A percentile compares a stretch with the other conserved stretches of the same genome.
Evolutionary conservation across 2,797 vertebrate genomes (phyloP).

Genomic region (Dryobates pubescens): DNA sequence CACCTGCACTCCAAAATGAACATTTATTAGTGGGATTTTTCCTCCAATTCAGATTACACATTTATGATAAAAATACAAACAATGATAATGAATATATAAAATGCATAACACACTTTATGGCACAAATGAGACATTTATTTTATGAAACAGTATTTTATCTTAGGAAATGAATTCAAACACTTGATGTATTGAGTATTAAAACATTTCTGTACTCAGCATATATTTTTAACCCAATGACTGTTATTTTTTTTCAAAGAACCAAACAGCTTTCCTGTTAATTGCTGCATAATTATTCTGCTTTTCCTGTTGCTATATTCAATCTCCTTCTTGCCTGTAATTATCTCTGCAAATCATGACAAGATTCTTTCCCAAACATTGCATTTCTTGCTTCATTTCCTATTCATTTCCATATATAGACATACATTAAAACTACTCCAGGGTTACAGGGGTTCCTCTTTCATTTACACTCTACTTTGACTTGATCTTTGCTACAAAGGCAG

Average conservation of each 20-base stretch:
- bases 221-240: conserved; percentile 66
- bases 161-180: conserved; percentile 54
- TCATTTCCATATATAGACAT: conserved; percentile 23
- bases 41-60: neutral
- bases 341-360: conserved; percentile 61
- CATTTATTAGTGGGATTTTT: neutral
- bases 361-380: conserved; percentile 43
- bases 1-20: neutral
- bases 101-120: neutral
- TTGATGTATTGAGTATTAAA: conserved; percentile 56
- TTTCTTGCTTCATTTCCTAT: conserved; percentile 58
- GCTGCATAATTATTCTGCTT: conserved; percentile 67
- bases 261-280: conserved; percentile 69
- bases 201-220: conserved; percentile 59
- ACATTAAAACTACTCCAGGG: neutral
- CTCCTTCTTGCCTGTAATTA: conserved; percentile 66
- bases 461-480: conserved; percentile 44
- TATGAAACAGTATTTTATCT: conserved; percentile 23
- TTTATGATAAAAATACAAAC: conserved; percentile 19
- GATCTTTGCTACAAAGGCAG: conserved; percentile 47
- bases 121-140: conserved; percentile 17
- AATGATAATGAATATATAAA: neutral
- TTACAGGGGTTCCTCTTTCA: conserved; percentile 25
- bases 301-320: conserved; percentile 61
- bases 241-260: conserved; percentile 45